These are phyloP conservation scores for Syngnathoides biaculeatus DNA, from an alignment of 2,113 vertebrate genomes.

Conservation along the genomic window DNA sequence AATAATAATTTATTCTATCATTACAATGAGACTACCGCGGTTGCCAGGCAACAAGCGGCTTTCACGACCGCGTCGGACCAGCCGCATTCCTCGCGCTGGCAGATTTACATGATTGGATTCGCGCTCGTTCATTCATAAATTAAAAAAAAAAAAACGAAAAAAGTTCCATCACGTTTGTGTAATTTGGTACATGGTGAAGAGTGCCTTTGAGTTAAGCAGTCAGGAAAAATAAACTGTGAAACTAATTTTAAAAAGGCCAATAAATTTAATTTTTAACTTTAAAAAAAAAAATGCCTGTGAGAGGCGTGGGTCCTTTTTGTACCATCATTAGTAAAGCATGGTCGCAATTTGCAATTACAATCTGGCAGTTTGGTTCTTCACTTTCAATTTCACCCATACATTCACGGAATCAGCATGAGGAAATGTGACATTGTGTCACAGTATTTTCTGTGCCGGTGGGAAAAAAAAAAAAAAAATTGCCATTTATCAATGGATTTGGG, in stretches of 20 bases:
- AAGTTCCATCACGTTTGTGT: not conserved
- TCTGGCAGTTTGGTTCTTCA: not conserved
- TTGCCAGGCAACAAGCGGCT: slow-evolving; percentile 67
- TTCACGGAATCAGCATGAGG: not conserved
- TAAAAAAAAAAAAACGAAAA: too few relatives aligned
- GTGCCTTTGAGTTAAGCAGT: not conserved
- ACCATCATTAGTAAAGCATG: not conserved
- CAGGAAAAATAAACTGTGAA: not conserved
- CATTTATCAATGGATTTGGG: too few relatives aligned
- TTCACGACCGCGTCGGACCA: slow-evolving; percentile 23
- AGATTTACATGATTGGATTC: not conserved
- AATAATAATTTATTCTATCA: slow-evolving; percentile 39
- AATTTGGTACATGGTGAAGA: not conserved
- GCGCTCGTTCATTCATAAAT: not conserved
- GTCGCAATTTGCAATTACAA: not conserved
- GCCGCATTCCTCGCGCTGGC: slow-evolving; percentile 43
- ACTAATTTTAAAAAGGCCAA: not conserved
- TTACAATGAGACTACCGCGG: slow-evolving; percentile 35
- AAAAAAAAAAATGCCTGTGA: not conserved
- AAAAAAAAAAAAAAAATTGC: too few relatives aligned
- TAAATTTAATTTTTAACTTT: not conserved
- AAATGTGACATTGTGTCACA: not conserved
- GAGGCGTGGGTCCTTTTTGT: not conserved
- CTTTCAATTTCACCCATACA: too few relatives aligned
- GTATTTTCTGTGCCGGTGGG: too few relatives aligned